Evolutionary conservation across 1,140 invertebrate species (phyloP).

Genomic region (Drosophila ercepeae): DNA sequence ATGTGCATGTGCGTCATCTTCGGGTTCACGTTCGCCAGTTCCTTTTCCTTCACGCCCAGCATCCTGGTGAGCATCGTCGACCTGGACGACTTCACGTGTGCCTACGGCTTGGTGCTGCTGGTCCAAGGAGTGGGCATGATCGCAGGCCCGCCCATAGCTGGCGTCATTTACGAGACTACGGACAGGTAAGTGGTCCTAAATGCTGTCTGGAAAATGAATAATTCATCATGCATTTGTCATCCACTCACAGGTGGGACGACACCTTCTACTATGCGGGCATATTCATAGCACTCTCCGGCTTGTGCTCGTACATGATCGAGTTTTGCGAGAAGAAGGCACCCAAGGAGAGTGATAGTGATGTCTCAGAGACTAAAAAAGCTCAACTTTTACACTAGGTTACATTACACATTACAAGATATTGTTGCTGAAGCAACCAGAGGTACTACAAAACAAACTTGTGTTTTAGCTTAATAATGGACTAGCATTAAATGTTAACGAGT

Average conservation of each 20-base stretch:
- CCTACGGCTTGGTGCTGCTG: slow-evolving; percentile 93
- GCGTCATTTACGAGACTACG: slow-evolving; percentile 83
- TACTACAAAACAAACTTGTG: slow-evolving; percentile 30
- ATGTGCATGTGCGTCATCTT: slow-evolving; percentile 87
- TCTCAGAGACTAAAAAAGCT: slow-evolving; percentile 79
- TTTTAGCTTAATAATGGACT: slow-evolving; percentile 50
- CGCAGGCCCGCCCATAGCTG: slow-evolving; percentile 86
- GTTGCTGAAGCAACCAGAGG: slow-evolving; percentile 22
- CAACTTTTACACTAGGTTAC: slow-evolving; percentile 81
- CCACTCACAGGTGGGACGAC: slow-evolving; percentile 83
- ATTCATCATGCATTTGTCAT: not conserved
- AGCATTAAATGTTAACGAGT: slow-evolving; percentile 76
- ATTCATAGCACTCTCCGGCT: slow-evolving; percentile 93
- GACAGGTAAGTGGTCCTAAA: slow-evolving; percentile 52
- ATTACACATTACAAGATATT: not conserved
- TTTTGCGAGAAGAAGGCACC: slow-evolving; percentile 68
- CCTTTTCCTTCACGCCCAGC: slow-evolving; percentile 94
- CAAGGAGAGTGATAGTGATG: slow-evolving; percentile 82
- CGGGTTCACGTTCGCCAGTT: slow-evolving; percentile 93
- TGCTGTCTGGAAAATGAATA: not conserved
- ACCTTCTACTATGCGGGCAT: slow-evolving; percentile 93
- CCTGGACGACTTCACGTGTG: slow-evolving; percentile 90
- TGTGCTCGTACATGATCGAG: slow-evolving; percentile 85
- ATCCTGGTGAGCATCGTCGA: slow-evolving; percentile 87
- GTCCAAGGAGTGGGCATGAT: slow-evolving; percentile 91